phyloP scores from a whole-genome alignment of 2,113 vertebrate genomes.

The Hiodon tergisus region DNA sequence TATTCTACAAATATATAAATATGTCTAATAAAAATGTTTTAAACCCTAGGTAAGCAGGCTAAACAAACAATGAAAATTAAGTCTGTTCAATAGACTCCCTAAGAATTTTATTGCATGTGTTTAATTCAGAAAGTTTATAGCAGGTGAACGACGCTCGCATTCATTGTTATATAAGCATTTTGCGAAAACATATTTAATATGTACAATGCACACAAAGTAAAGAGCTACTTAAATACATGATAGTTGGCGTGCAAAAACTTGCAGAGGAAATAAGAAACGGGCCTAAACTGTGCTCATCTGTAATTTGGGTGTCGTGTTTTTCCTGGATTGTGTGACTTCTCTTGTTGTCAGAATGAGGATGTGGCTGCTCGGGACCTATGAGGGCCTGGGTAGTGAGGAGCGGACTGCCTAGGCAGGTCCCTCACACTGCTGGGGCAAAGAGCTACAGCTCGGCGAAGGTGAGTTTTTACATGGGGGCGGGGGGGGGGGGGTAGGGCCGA shows the following conservation, averaged over 20 bases:
- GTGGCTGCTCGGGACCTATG: slow-evolving; percentile 19
- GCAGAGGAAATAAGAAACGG: slow-evolving; percentile 51
- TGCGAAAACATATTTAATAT: background rate
- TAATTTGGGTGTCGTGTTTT: slow-evolving; percentile 51
- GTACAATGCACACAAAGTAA: background rate
- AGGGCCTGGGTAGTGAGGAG: too few species aligned
- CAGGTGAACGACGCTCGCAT: background rate
- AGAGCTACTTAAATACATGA: slow-evolving; percentile 12
- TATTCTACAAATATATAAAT: too few species aligned
- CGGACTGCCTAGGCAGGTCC: too few species aligned
- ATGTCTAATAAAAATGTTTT: too few species aligned
- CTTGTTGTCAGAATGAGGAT: slow-evolving; percentile 25
- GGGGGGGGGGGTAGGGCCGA: background rate
- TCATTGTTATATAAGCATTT: too few species aligned
- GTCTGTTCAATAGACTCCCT: slow-evolving; percentile 7
- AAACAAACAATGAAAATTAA: slow-evolving; percentile 7
- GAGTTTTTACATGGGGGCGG: background rate
- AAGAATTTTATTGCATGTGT: slow-evolving; percentile 13
- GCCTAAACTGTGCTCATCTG: slow-evolving; percentile 36
- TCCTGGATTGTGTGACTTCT: slow-evolving; percentile 31
- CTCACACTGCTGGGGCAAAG: too few species aligned
- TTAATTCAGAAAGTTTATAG: background rate
- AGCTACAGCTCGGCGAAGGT: too few species aligned
- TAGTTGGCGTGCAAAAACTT: slow-evolving; percentile 33
- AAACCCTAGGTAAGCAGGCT: background rate